These are phyloP conservation scores for Agrochola lota DNA, from an alignment of 2,888 invertebrate species.

Conservation along the genomic window DNA sequence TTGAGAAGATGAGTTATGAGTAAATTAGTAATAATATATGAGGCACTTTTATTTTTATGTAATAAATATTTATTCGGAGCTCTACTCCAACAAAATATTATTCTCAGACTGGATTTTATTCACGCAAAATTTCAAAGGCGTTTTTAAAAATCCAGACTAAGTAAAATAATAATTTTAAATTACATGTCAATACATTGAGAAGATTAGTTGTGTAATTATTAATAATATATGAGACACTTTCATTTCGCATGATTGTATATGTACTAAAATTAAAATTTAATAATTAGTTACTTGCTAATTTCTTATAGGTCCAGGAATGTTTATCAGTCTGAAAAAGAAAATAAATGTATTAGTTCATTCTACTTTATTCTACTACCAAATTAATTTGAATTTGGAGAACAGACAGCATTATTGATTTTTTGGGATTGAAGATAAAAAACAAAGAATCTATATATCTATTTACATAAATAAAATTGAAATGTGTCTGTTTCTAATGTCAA, in stretches of 20 bases:
- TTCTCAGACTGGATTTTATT: conserved; percentile 58
- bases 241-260: conserved; percentile 49
- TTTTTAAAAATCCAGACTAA: conserved; percentile 52
- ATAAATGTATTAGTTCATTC: neutral
- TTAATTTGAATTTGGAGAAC: too few relatives aligned
- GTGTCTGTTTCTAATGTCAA: too few relatives aligned
- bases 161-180: conserved; percentile 60
- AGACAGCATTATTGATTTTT: too few relatives aligned
- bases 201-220: conserved; percentile 6
- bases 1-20: conserved; percentile 15
- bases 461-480: too few relatives aligned
- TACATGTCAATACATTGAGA: conserved; percentile 54
- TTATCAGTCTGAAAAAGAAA: conserved; percentile 78
- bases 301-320: conserved; percentile 58
- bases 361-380: neutral
- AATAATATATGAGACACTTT: conserved; percentile 42
- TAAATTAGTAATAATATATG: conserved; percentile 25
- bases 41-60: conserved; percentile 57
- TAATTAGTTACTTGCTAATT: conserved; percentile 51
- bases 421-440: too few relatives aligned
- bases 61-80: conserved; percentile 82
- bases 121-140: conserved; percentile 57
- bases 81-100: conserved; percentile 73
- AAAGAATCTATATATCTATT: too few relatives aligned
- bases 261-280: conserved; percentile 34